These are phyloP conservation scores for Ptychoptera contaminata DNA, from an alignment of 2,888 invertebrate species.

Conservation along the genomic window DNA sequence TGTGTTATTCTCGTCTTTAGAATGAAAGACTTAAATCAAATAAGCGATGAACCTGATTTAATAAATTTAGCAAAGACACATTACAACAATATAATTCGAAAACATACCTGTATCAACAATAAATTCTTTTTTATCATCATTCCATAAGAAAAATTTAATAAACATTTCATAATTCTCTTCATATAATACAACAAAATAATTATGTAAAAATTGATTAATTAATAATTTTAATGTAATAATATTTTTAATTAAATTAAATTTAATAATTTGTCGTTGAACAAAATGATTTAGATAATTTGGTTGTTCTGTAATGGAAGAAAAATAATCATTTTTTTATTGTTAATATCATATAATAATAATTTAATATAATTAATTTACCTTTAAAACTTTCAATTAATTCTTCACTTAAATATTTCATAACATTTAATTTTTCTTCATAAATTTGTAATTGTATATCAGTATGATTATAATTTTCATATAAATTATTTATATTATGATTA, in stretches of 20 bases:
- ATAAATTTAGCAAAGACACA: too few relatives aligned
- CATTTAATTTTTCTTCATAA: background rate
- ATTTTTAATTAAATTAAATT: constrained; percentile 13
- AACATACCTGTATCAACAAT: background rate
- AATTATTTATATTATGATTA: too few relatives aligned
- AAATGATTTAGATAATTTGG: constrained; percentile 19
- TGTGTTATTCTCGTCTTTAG: constrained; percentile 1
- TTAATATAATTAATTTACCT: background rate
- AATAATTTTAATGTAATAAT: background rate
- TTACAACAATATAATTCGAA: too few relatives aligned
- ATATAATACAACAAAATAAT: background rate
- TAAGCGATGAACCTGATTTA: too few relatives aligned
- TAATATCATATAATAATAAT: background rate
- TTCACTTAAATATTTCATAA: too few relatives aligned
- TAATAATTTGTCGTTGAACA: constrained; percentile 18
- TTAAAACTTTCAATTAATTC: background rate
- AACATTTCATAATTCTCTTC: background rate
- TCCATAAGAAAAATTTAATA: background rate
- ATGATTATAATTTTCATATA: too few relatives aligned
- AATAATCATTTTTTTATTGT: too few relatives aligned
- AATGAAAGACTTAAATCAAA: constrained; percentile 15
- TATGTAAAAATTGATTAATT: background rate
- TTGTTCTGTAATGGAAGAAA: constrained; percentile 8
- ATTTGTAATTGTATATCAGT: background rate
- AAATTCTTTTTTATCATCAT: background rate